Conservation (phyloP, 2,113 vertebrate species). For the Suricata suricatta region DNA sequence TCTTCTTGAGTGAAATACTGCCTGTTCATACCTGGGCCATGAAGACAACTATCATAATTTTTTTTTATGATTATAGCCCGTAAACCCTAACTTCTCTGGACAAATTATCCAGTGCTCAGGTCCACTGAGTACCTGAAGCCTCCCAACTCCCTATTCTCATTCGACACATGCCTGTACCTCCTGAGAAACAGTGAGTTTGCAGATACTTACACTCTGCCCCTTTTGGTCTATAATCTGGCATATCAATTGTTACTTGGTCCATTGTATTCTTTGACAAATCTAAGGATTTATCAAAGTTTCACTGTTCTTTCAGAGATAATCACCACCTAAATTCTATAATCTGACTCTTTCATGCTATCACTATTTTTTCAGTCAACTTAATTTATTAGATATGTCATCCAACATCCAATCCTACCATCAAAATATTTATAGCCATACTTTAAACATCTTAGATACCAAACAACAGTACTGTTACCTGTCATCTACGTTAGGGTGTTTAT, state of each 20-base stretch:
- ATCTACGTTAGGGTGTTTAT: background rate
- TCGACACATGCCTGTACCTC: background rate
- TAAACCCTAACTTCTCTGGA: background rate
- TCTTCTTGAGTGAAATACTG: background rate
- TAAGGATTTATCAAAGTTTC: background rate
- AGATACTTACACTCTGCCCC: background rate
- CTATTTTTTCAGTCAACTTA: background rate
- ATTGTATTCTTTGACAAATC: background rate
- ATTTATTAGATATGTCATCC: background rate
- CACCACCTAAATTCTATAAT: background rate
- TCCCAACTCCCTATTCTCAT: slow-evolving; percentile 23
- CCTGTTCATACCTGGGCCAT: background rate
- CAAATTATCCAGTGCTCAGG: background rate
- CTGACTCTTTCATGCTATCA: background rate
- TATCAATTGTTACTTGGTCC: background rate
- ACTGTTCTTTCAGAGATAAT: background rate
- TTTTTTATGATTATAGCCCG: background rate
- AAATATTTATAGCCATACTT: background rate
- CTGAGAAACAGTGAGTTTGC: background rate
- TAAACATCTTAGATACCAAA: background rate
- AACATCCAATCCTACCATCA: background rate
- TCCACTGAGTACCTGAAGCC: background rate
- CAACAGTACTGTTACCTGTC: background rate
- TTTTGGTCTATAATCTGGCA: background rate
- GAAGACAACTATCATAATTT: background rate